Percentiles rank a stretch among this genome's conserved stretches.
Evolutionary conservation across 2,888 invertebrate species (phyloP).

Genomic region (Lasioglossum lativentre): DNA sequence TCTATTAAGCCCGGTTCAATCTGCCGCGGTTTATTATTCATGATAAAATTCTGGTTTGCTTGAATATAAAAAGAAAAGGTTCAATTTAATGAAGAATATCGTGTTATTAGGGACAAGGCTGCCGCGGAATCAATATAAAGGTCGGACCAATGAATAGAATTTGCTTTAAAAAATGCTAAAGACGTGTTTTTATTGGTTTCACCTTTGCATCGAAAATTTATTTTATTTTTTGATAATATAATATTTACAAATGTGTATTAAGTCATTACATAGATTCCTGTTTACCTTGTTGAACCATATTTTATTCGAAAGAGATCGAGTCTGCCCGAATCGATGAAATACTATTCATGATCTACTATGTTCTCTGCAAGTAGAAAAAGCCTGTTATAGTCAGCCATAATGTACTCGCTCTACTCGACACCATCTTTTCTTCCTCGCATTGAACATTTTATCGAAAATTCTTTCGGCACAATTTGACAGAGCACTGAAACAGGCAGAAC

Average conservation of each 20-base stretch:
- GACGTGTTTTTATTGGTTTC: neutral
- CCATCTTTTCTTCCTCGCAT: too few relatives aligned
- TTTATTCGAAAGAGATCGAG: too few relatives aligned
- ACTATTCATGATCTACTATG: neutral
- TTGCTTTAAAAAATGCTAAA: neutral
- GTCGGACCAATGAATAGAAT: neutral
- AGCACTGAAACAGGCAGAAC: neutral
- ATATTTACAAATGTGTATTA: neutral
- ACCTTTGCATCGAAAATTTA: neutral
- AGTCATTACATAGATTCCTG: too few relatives aligned
- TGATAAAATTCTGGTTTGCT: neutral
- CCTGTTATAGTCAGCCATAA: neutral
- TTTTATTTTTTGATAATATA: neutral
- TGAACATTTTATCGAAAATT: neutral
- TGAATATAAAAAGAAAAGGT: neutral
- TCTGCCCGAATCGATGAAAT: too few relatives aligned
- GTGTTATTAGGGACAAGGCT: neutral
- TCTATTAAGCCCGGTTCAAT: conserved; percentile 47
- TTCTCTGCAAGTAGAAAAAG: neutral
- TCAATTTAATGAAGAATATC: neutral
- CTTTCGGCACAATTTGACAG: neutral
- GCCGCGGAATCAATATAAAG: neutral
- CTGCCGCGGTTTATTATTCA: conserved; percentile 50
- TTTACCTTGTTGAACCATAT: too few relatives aligned
- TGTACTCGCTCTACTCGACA: neutral